Evolutionary conservation across 1,140 invertebrate species (phyloP).

Genomic region (Formica exsecta): DNA sequence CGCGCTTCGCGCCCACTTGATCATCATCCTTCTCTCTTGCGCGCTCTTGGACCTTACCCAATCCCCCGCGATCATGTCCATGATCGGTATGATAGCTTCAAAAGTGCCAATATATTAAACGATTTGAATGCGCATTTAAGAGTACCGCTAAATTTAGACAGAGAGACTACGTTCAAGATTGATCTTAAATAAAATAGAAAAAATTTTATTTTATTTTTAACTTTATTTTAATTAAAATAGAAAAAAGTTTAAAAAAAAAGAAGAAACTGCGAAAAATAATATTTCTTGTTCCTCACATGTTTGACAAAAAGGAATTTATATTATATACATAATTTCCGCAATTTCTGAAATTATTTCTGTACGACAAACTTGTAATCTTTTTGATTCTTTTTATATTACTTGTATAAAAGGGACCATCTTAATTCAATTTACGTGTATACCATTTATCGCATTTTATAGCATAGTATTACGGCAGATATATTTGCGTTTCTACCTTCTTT

Average conservation of each 20-base stretch:
- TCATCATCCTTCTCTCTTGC: constrained; percentile 7
- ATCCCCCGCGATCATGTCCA: constrained; percentile 23
- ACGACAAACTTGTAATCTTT: neutral
- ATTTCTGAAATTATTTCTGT: no score
- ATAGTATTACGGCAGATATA: neutral
- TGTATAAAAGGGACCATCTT: neutral
- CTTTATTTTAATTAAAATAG: neutral
- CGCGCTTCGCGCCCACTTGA: neutral
- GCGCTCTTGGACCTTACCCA: neutral
- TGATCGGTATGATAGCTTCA: constrained; percentile 3
- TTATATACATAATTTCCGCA: no score
- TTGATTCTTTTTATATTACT: neutral
- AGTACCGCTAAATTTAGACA: no score
- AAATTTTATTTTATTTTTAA: no score
- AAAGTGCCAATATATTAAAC: constrained; percentile 5
- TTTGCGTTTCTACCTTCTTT: constrained; percentile 45
- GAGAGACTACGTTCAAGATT: no score
- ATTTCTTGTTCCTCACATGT: no score
- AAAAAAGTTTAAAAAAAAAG: no score
- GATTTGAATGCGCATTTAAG: neutral
- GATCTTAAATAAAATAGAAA: neutral
- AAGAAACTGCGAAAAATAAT: no score
- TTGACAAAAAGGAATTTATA: no score
- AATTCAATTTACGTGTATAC: neutral
- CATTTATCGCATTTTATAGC: neutral